Evolutionary conservation across 2,113 vertebrate species (phyloP).

Genomic region (Equus quagga): DNA sequence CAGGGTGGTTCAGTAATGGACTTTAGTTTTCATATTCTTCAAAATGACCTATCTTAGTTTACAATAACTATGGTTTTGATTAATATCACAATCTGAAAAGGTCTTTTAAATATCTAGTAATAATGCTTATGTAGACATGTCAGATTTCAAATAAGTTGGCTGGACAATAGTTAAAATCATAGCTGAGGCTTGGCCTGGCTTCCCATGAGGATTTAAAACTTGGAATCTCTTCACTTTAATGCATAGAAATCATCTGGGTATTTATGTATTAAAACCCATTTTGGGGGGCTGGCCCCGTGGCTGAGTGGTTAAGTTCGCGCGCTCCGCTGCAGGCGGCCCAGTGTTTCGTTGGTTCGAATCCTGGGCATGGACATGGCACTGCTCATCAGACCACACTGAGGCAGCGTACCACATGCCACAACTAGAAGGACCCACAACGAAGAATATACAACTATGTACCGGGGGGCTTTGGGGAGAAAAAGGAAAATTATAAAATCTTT

Average conservation of each 20-base stretch:
- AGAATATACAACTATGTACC: no score
- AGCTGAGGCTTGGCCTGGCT: neutral
- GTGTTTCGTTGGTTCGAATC: no score
- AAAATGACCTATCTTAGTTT: neutral
- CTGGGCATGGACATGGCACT: no score
- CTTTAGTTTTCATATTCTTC: neutral
- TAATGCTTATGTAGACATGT: neutral
- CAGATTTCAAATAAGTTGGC: neutral
- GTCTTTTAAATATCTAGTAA: neutral
- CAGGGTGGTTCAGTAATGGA: neutral
- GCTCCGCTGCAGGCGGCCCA: no score
- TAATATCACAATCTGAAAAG: neutral
- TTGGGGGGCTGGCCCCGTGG: neutral
- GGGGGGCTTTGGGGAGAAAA: no score
- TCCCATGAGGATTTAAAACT: neutral
- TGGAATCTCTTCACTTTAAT: conserved; percentile 21
- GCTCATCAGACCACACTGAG: no score
- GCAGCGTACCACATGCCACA: no score
- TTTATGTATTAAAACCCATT: neutral
- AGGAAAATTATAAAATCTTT: no score
- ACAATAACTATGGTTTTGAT: neutral
- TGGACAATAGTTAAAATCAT: neutral
- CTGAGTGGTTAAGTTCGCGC: no score
- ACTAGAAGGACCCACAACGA: no score
- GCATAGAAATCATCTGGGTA: neutral